Percentiles rank a stretch among this genome's conserved stretches.
Evolutionary conservation across 2,888 invertebrate genomes (phyloP).

Genomic region (Stenichneumon culpator): DNA sequence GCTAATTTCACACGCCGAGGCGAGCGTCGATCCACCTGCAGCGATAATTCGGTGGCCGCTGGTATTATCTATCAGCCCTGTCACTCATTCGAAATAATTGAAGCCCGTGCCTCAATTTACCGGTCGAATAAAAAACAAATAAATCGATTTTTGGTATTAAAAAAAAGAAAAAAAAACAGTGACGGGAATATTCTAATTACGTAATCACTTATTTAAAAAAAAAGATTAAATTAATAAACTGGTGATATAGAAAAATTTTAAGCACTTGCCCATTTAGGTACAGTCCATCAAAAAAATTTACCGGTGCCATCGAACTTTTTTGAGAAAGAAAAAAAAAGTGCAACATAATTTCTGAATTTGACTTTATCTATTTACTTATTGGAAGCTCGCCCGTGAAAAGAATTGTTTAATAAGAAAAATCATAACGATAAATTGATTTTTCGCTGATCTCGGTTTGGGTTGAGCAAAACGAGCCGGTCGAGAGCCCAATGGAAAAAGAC

Average conservation of each 20-base stretch:
- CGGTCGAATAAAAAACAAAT: background rate
- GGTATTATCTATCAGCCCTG: conserved; percentile 39
- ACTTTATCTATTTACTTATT: background rate
- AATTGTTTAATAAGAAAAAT: background rate
- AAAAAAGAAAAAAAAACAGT: background rate
- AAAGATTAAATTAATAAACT: background rate
- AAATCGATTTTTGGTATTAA: background rate
- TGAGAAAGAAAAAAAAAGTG: background rate
- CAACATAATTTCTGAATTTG: background rate
- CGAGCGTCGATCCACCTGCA: conserved; percentile 59
- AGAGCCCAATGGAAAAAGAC: background rate
- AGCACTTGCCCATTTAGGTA: background rate
- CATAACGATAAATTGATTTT: background rate
- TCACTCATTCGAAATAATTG: conserved; percentile 52
- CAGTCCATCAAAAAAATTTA: background rate
- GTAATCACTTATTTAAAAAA: background rate
- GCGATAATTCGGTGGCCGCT: conserved; percentile 58
- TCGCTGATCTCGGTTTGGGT: background rate
- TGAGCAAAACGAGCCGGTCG: background rate
- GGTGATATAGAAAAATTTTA: background rate
- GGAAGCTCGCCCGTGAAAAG: background rate
- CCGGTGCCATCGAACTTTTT: too few species aligned
- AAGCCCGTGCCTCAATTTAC: conserved; percentile 10
- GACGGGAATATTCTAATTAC: background rate
- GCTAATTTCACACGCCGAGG: conserved; percentile 51